These are phyloP conservation scores for Lepus townsendii DNA, from an alignment of 2,797 vertebrate genomes.

Conservation along the genomic window DNA sequence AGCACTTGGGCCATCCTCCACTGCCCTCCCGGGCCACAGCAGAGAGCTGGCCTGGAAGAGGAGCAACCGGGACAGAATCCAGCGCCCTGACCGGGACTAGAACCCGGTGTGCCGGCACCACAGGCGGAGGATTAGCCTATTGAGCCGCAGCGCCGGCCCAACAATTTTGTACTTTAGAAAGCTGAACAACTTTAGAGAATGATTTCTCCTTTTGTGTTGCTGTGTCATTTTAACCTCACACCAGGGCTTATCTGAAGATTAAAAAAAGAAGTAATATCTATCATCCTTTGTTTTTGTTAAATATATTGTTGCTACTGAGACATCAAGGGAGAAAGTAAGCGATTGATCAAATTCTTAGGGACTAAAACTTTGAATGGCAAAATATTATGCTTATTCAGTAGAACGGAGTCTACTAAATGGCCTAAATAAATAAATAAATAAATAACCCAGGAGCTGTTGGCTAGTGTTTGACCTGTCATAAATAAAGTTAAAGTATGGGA, in stretches of 20 bases:
- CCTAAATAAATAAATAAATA: slow-evolving; percentile 3
- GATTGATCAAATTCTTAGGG: slow-evolving; percentile 55
- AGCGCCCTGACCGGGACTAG: too few species aligned
- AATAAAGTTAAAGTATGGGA: slow-evolving; percentile 20
- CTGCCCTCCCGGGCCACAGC: too few species aligned
- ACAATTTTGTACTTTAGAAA: slow-evolving; percentile 21
- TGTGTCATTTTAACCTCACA: slow-evolving; percentile 12
- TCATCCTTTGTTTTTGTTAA: slow-evolving; percentile 18
- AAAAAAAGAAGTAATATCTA: not conserved
- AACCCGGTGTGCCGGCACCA: too few species aligned
- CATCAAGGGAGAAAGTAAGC: slow-evolving; percentile 54
- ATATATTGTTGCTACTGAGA: slow-evolving; percentile 37
- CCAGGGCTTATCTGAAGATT: slow-evolving; percentile 39
- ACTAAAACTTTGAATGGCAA: slow-evolving; percentile 57
- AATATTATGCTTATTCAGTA: slow-evolving; percentile 39
- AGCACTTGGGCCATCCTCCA: too few species aligned
- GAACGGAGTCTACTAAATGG: slow-evolving; percentile 13
- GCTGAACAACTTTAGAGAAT: not conserved
- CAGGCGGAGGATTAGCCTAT: too few species aligned
- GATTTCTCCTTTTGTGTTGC: slow-evolving; percentile 8
- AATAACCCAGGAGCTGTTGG: not conserved
- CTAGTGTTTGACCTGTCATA: not conserved
- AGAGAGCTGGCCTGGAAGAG: too few species aligned
- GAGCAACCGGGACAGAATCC: too few species aligned
- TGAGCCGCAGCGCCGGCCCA: too few species aligned